Conservation (phyloP, 64 coral and sea anemone genomes). For the Dendronephthya gigantea region DNA sequence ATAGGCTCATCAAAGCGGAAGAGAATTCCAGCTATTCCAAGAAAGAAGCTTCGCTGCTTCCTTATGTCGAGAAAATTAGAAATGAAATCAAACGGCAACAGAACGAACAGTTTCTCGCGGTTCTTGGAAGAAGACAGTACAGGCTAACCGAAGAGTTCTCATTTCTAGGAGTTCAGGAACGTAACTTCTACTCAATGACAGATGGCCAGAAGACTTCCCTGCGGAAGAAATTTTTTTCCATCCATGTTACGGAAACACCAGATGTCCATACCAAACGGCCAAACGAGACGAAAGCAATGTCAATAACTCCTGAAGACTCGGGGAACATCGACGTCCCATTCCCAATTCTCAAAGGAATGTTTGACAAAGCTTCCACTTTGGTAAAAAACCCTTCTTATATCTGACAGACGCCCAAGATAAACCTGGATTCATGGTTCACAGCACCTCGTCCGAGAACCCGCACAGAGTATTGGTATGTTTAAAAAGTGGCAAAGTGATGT, state of each 20-base stretch:
- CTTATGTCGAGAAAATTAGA: slow-evolving; percentile 25
- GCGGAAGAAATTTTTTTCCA: too few relatives aligned
- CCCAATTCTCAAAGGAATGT: slow-evolving; percentile 33
- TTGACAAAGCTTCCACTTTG: slow-evolving; percentile 30
- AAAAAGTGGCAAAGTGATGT: slow-evolving; percentile 25
- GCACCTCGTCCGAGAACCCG: slow-evolving; percentile 1
- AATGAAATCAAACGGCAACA: too few relatives aligned
- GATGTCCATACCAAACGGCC: too few relatives aligned
- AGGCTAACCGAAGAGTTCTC: too few relatives aligned
- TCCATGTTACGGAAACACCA: too few relatives aligned
- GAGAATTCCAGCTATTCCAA: slow-evolving; percentile 14
- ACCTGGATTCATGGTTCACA: slow-evolving; percentile 11
- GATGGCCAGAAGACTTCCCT: too few relatives aligned
- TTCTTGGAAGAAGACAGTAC: too few relatives aligned
- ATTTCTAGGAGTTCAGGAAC: too few relatives aligned
- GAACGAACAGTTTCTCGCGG: too few relatives aligned
- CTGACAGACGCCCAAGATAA: slow-evolving; percentile 19
- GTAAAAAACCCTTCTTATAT: slow-evolving; percentile 9
- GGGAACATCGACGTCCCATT: slow-evolving; percentile 39
- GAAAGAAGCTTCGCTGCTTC: background rate
- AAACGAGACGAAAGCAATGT: too few relatives aligned
- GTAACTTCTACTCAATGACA: too few relatives aligned
- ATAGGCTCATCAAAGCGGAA: slow-evolving; percentile 39
- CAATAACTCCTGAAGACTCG: too few relatives aligned
- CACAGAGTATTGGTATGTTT: slow-evolving; percentile 28